Conservation (phyloP, 2,113 vertebrate genomes). For the Chaetorhynchus papuensis region DNA sequence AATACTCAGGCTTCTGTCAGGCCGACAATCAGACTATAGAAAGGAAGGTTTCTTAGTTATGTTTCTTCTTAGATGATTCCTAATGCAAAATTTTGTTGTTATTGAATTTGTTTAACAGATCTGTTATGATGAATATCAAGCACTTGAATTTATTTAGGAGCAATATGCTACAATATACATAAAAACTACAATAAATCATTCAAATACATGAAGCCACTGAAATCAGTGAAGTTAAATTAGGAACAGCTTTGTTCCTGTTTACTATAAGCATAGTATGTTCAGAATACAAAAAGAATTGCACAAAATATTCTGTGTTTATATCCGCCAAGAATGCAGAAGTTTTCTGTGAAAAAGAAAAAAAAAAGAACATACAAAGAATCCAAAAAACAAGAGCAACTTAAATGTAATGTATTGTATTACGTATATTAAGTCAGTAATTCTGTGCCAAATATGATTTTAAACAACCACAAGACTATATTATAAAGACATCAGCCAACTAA, state of each 20-base stretch:
- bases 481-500: neutral
- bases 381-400: fast-evolving
- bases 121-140: neutral
- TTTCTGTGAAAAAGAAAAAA: neutral
- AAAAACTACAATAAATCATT: neutral
- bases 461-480: neutral
- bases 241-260: neutral
- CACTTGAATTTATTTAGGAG: neutral
- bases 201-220: neutral
- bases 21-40: neutral
- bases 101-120: neutral
- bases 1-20: neutral
- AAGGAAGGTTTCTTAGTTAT: neutral
- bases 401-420: neutral
- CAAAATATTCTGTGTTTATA: neutral
- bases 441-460: neutral
- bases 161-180: neutral
- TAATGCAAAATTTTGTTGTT: neutral
- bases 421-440: neutral
- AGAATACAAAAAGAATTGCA: neutral
- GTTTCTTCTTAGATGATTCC: neutral
- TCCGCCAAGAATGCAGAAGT: neutral
- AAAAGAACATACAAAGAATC: neutral
- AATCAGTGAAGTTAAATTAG: neutral
- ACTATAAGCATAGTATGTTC: neutral